phyloP scores from a whole-genome alignment of 2,113 vertebrate genomes.

The Crocuta crocuta region DNA sequence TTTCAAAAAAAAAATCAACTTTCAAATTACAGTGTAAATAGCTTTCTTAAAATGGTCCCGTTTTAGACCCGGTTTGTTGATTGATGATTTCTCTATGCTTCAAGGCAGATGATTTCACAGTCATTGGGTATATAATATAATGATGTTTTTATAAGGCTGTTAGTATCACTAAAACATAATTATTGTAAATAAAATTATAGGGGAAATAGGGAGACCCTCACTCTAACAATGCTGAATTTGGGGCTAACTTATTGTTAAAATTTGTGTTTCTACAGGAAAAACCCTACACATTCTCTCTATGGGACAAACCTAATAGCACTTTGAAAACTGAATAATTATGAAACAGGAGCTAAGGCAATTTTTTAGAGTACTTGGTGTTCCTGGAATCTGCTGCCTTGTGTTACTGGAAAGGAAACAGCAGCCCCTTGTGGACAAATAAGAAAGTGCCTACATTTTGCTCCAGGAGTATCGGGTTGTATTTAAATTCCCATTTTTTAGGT shows the following conservation, averaged over 20 bases:
- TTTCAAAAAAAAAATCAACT: constrained; percentile 79
- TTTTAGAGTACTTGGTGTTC: neutral
- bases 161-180: constrained; percentile 48
- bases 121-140: constrained; percentile 46
- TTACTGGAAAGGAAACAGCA: constrained; percentile 71
- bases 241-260: neutral
- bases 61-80: constrained; percentile 80
- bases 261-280: constrained; percentile 59
- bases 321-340: constrained; percentile 42
- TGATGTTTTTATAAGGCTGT: constrained; percentile 37
- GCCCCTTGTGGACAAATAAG: constrained; percentile 82
- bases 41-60: constrained; percentile 76
- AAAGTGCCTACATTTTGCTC: neutral
- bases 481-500: neutral
- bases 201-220: neutral
- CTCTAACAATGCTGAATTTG: neutral
- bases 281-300: constrained; percentile 7
- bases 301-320: neutral
- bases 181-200: constrained; percentile 74
- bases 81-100: constrained; percentile 49
- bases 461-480: neutral
- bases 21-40: constrained; percentile 82
- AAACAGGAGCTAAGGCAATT: neutral
- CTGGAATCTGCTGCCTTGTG: neutral
- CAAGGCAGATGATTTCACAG: constrained; percentile 56